A percentile compares a stretch with the other conserved stretches of the same genome.
Evolutionary conservation across 2,113 vertebrate genomes (phyloP).

Genomic region (Alethe castanea): DNA sequence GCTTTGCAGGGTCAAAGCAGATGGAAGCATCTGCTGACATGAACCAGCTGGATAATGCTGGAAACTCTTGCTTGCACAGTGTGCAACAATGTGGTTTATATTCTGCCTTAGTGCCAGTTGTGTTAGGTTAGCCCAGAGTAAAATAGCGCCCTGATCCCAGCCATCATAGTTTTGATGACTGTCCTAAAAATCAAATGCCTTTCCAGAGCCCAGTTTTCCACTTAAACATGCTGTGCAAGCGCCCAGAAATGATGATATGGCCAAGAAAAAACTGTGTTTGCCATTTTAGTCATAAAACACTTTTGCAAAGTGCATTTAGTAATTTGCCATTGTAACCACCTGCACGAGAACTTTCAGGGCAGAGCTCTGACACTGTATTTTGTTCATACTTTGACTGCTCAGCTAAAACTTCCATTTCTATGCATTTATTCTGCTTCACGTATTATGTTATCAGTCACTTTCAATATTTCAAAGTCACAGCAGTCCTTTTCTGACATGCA

Average conservation of each 20-base stretch:
- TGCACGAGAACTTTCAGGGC: slow-evolving; percentile 39
- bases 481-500: slow-evolving; percentile 70
- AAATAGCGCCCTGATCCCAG: neutral
- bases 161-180: neutral
- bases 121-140: neutral
- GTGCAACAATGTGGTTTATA: neutral
- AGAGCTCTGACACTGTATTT: slow-evolving; percentile 58
- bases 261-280: neutral
- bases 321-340: slow-evolving; percentile 63
- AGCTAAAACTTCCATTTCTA: slow-evolving; percentile 75
- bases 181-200: neutral
- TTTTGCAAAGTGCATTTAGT: slow-evolving; percentile 64
- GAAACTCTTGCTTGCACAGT: neutral
- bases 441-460: slow-evolving; percentile 79
- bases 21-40: neutral
- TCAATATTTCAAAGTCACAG: slow-evolving; percentile 77
- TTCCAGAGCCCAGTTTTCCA: neutral
- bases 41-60: neutral
- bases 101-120: neutral
- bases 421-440: slow-evolving; percentile 78
- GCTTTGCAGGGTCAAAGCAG: neutral
- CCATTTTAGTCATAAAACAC: slow-evolving; percentile 61
- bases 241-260: neutral
- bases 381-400: slow-evolving; percentile 69
- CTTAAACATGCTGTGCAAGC: neutral